Evolutionary conservation across 2,888 invertebrate genomes (phyloP), one percentile per base, ranked within the genome.

Genomic region (Margaritifera margaritifera): DNA sequence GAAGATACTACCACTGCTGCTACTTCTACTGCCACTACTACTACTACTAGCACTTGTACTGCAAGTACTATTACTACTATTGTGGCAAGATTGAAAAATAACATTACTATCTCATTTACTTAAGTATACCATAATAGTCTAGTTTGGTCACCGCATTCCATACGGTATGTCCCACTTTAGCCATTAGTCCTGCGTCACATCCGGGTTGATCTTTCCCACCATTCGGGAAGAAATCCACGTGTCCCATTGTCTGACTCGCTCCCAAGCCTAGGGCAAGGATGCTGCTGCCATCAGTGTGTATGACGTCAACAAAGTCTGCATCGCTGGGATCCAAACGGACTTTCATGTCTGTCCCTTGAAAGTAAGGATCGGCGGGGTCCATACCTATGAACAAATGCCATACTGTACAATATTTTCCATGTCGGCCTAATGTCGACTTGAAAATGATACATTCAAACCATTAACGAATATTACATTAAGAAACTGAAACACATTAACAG

Each of bases 351-450:
- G 95, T 95, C 72, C 94, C 94, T 92, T 96, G 94, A 89, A 96
- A 97, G 86, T 95, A 95, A 0, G 96, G 96, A 86, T 95, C 95
- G 0, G 96, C 96, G 2, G 96, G 96, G 90, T 96, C 96, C 56
- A 96, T 62, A 53, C 76, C 82, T 82, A 24, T 5, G 69, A 55
- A 42, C 1, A 50, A 52, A 42, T 42, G n/a, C n/a, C n/a, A n/a
- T n/a, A n/a, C n/a, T n/a, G 42, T 42, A 42, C 42, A 42, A 11
- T 8, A 11, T 42, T 42, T 42, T 42, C 31, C 8, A 11, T 11
- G 42, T 42, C 42, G 15, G 15, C 15, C 2, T 42, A 11, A 42
- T 42, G 15, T 42, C 42, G 15, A 42, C 42, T 42, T 42, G 11
- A 42, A 42, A 42, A 42, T 42, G 11, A 15, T 42, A 3, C 15